These are phyloP conservation scores for Cydia pomonella DNA, from an alignment of 1,140 invertebrate genomes.

Conservation along the genomic window DNA sequence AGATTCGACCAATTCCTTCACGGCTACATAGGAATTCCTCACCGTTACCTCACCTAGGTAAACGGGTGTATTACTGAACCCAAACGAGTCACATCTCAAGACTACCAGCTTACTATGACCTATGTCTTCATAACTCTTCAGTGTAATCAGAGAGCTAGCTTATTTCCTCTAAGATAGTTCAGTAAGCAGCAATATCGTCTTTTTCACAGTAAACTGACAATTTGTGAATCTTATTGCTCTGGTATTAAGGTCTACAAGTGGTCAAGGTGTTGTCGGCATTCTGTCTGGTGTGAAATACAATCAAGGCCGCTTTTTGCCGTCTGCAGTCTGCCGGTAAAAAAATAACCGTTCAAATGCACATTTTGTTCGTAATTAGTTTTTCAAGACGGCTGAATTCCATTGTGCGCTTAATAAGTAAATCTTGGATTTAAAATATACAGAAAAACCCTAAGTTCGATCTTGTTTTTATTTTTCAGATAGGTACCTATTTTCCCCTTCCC, in stretches of 20 bases:
- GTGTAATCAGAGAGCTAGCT: not conserved
- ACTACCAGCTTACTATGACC: not conserved
- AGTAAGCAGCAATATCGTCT: not conserved
- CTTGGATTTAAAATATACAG: not conserved
- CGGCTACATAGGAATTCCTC: not conserved
- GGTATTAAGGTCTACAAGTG: not conserved
- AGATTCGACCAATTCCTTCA: not conserved
- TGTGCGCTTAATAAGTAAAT: not conserved
- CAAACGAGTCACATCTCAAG: not conserved
- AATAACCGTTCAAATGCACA: not conserved
- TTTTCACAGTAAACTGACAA: too few relatives aligned
- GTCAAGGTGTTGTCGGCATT: not conserved
- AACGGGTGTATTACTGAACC: not conserved
- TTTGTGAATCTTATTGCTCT: not conserved
- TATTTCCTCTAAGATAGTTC: not conserved
- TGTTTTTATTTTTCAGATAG: not conserved
- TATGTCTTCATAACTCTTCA: not conserved
- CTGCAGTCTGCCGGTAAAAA: conserved; percentile 8
- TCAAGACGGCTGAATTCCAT: not conserved
- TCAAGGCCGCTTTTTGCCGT: conserved; percentile 22
- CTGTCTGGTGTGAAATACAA: conserved; percentile 3
- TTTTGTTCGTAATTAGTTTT: conserved; percentile 10
- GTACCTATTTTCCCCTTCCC: too few relatives aligned
- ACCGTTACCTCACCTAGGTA: not conserved
- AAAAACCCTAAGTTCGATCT: too few relatives aligned